Conservation (phyloP, 2,888 invertebrate species). For the Agapetus fuscipes region DNA sequence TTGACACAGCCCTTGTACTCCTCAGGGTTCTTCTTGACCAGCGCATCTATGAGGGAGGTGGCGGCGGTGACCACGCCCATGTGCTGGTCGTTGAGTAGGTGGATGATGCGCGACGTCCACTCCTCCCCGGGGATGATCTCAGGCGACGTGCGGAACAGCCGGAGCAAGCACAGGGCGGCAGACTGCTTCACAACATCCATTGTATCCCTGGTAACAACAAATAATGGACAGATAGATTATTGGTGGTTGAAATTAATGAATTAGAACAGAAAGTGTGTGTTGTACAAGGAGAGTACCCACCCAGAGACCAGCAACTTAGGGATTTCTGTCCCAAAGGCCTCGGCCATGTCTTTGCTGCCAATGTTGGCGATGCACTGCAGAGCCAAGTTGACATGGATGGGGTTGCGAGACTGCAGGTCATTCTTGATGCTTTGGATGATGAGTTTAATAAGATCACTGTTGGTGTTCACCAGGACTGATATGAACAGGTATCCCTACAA, state of each 20-base stretch:
- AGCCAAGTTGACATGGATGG: conserved; percentile 96
- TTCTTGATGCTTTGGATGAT: conserved; percentile 99
- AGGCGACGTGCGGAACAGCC: conserved; percentile 88
- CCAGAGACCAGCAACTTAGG: conserved; percentile 97
- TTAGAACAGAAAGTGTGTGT: neutral
- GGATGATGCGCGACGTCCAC: conserved; percentile 98
- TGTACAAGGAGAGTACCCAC: conserved; percentile 32
- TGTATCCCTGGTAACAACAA: conserved; percentile 62
- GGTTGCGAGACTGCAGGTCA: conserved; percentile 92
- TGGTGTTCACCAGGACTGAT: conserved; percentile 97
- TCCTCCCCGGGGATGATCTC: conserved; percentile 96
- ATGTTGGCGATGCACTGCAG: conserved; percentile 99
- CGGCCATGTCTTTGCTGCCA: conserved; percentile 99
- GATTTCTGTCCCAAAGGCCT: conserved; percentile 96
- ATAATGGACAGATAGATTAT: too few species aligned
- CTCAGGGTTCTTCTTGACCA: conserved; percentile 97
- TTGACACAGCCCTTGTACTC: conserved; percentile 99
- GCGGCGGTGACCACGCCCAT: conserved; percentile 99
- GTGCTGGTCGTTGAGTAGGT: conserved; percentile 96
- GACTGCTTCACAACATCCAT: conserved; percentile 99
- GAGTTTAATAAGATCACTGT: conserved; percentile 97
- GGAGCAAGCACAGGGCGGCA: conserved; percentile 90
- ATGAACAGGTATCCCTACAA: conserved; percentile 96
- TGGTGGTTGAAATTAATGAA: neutral
- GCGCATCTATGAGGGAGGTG: conserved; percentile 93